A percentile compares a stretch with the other conserved stretches of the same genome.
Evolutionary conservation across 2,113 vertebrate genomes (phyloP).

Genomic region (Chlorodrepanis virens): DNA sequence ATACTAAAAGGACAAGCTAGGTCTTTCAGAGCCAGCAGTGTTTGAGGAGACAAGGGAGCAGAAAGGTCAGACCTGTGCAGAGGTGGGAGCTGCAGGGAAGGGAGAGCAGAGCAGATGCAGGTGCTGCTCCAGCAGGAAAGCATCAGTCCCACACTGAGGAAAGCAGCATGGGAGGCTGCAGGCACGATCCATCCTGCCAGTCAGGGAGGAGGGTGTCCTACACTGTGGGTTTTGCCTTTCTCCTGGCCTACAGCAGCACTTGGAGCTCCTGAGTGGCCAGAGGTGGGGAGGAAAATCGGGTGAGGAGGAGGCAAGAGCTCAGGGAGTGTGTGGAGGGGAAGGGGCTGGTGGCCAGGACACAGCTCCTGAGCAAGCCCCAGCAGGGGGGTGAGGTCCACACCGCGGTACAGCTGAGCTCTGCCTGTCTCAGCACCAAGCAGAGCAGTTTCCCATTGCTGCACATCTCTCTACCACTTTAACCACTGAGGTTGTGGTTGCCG

Average conservation of each 20-base stretch:
- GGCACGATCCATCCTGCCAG: background rate
- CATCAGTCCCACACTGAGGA: background rate
- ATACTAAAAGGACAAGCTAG: background rate
- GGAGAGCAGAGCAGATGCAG: background rate
- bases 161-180: background rate
- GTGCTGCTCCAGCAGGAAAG: background rate
- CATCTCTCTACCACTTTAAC: background rate
- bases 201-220: rapidly evolving
- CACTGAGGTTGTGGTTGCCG: background rate
- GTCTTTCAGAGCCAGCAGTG: background rate
- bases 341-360: background rate
- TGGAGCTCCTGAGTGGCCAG: background rate
- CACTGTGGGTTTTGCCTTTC: background rate
- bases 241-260: background rate
- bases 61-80: background rate
- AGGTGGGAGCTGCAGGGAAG: background rate
- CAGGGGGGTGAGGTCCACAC: background rate
- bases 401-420: background rate
- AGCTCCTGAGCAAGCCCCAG: background rate
- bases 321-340: background rate
- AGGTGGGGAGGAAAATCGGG: background rate
- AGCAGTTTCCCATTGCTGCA: background rate
- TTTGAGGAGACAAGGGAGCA: background rate
- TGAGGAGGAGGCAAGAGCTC: background rate
- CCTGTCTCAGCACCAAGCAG: background rate